Conservation (phyloP, 2,113 vertebrate genomes). For the Ophthalmolycus amberensis region DNA sequence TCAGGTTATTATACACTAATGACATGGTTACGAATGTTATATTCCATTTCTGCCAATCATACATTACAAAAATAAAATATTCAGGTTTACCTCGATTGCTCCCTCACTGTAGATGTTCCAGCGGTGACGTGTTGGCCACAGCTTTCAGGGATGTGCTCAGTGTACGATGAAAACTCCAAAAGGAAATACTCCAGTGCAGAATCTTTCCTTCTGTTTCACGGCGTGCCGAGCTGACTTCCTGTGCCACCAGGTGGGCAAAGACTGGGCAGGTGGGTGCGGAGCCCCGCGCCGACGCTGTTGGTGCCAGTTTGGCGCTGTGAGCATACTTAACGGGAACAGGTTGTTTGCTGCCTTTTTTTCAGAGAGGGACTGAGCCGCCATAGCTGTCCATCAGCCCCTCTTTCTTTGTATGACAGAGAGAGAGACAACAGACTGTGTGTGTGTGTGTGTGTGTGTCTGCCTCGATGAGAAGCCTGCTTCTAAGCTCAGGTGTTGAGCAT, state of each 20-base stretch:
- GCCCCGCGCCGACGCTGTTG: background rate
- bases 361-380: slow-evolving; percentile 9
- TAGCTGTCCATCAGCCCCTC: slow-evolving; percentile 41
- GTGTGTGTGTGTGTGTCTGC: background rate
- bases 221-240: background rate
- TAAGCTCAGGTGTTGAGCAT: slow-evolving; percentile 55
- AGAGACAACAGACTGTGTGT: slow-evolving; percentile 15
- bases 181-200: background rate
- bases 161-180: background rate
- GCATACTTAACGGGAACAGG: slow-evolving; percentile 19
- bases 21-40: no score
- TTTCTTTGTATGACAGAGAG: slow-evolving; percentile 29
- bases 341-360: slow-evolving; percentile 20
- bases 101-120: background rate
- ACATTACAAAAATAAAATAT: background rate
- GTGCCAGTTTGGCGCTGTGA: slow-evolving; percentile 21
- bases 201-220: background rate
- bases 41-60: background rate
- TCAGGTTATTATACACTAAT: no score
- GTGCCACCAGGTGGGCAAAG: slow-evolving; percentile 5
- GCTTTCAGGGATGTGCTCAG: background rate
- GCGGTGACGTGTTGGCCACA: background rate
- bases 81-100: no score
- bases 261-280: background rate
- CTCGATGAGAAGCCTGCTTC: slow-evolving; percentile 18